Evolutionary conservation across 2,888 invertebrate genomes (phyloP).

Genomic region (Anticlea derivata): DNA sequence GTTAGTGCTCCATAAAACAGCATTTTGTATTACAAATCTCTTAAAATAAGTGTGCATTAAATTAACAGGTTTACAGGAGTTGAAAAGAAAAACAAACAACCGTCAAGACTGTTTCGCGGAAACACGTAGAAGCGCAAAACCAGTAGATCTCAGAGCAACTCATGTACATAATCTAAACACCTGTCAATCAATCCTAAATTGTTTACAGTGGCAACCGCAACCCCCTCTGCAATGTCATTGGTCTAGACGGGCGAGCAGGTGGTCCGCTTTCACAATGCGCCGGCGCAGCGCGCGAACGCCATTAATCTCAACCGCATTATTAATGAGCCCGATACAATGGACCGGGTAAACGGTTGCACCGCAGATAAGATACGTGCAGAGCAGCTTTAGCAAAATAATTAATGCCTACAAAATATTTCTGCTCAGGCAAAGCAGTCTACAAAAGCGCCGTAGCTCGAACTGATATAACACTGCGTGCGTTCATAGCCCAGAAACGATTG

Average conservation of each 20-base stretch:
- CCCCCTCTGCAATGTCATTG: constrained; percentile 31
- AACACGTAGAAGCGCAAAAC: background rate
- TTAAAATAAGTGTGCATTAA: too few relatives aligned
- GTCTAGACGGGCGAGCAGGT: constrained; percentile 30
- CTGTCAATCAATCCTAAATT: constrained; percentile 20
- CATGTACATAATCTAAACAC: constrained; percentile 3
- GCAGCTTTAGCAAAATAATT: background rate
- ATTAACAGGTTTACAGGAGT: too few relatives aligned
- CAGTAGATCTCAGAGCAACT: background rate
- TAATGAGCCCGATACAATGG: constrained; percentile 28
- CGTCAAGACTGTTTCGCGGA: background rate
- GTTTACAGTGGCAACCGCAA: constrained; percentile 27
- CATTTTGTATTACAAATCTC: background rate
- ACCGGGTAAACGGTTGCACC: constrained; percentile 18
- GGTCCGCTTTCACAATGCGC: constrained; percentile 37
- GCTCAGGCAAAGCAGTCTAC: background rate
- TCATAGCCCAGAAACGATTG: constrained; percentile 18
- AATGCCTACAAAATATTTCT: constrained; percentile 3
- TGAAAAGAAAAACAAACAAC: background rate
- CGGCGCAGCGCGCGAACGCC: constrained; percentile 28
- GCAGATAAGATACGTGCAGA: constrained; percentile 13
- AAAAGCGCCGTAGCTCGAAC: background rate
- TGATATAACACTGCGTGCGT: constrained; percentile 14
- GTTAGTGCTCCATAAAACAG: background rate
- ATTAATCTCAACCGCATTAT: constrained; percentile 31